A percentile compares a stretch with the other conserved stretches of the same genome.
phyloP scores from a whole-genome alignment of 2,797 vertebrate species.

The Tauraco hartlaubi region DNA sequence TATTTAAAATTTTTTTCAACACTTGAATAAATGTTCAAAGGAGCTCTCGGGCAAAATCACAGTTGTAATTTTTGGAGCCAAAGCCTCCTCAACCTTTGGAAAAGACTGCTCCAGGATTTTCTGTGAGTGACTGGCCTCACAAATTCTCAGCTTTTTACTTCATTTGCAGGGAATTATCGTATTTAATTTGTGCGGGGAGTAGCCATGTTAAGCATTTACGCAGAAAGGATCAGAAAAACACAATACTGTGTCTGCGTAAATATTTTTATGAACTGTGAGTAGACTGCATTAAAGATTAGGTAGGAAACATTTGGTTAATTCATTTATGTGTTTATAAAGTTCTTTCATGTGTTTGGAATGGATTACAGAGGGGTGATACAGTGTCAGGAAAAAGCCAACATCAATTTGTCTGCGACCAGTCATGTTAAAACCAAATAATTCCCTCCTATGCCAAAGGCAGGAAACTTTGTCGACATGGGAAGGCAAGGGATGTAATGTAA shows the following conservation, averaged over 20 bases:
- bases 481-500: not conserved
- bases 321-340: slow-evolving; percentile 49
- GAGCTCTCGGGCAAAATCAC: not conserved
- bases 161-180: slow-evolving; percentile 45
- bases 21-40: not conserved
- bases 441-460: not conserved
- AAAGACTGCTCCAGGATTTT: slow-evolving; percentile 24
- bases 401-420: slow-evolving; percentile 22
- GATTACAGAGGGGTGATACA: slow-evolving; percentile 3
- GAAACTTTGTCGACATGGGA: not conserved
- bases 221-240: slow-evolving; percentile 22
- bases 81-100: not conserved
- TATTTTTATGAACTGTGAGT: slow-evolving; percentile 42
- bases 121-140: slow-evolving; percentile 31
- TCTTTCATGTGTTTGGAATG: slow-evolving; percentile 46
- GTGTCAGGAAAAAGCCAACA: slow-evolving; percentile 1
- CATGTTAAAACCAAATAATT: slow-evolving; percentile 4
- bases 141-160: slow-evolving; percentile 53
- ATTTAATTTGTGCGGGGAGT: slow-evolving; percentile 26
- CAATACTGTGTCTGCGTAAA: not conserved
- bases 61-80: not conserved
- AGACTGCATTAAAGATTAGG: slow-evolving; percentile 39
- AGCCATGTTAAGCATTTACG: not conserved
- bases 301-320: slow-evolving; percentile 29
- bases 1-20: not conserved